Evolutionary conservation across 2,888 invertebrate genomes (phyloP).

Genomic region (Chrysopilus asiliformis): DNA sequence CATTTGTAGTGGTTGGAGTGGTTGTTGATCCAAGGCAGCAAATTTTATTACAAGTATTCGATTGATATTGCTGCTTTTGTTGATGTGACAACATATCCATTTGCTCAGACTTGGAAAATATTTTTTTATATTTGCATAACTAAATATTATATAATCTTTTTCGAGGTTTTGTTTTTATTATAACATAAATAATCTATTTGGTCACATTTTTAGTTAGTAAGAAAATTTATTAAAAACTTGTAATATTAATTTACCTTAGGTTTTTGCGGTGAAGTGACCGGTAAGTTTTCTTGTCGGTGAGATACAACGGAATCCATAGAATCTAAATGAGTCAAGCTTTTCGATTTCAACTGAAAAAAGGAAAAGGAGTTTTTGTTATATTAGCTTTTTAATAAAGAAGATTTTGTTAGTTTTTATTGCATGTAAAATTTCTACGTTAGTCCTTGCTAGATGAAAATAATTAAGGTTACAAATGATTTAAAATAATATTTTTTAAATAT

Average conservation of each 20-base stretch:
- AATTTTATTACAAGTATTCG: conserved; percentile 18
- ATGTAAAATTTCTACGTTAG: too few relatives aligned
- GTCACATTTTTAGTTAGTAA: not conserved
- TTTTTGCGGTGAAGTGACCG: conserved; percentile 14
- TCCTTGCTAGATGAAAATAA: too few relatives aligned
- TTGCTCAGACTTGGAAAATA: conserved; percentile 19
- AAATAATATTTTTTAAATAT: too few relatives aligned
- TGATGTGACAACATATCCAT: conserved; percentile 14
- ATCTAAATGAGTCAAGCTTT: conserved; percentile 59
- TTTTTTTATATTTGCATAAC: too few relatives aligned
- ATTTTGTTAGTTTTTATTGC: too few relatives aligned
- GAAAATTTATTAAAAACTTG: not conserved
- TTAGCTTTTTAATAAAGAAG: too few relatives aligned
- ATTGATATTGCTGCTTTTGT: conserved; percentile 6
- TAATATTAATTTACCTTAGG: conserved; percentile 14
- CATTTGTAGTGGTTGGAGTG: conserved; percentile 14
- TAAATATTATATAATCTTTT: not conserved
- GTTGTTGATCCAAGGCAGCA: conserved; percentile 18
- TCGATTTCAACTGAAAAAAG: conserved; percentile 50
- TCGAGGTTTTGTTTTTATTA: not conserved
- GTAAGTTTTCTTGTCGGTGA: conserved; percentile 23
- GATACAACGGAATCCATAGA: conserved; percentile 42
- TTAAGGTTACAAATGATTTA: too few relatives aligned
- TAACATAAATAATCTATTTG: not conserved
- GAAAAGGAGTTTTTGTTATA: too few relatives aligned